These are phyloP conservation scores for Gorsachius magnificus DNA, from an alignment of 2,797 vertebrate species.

Conservation along the genomic window DNA sequence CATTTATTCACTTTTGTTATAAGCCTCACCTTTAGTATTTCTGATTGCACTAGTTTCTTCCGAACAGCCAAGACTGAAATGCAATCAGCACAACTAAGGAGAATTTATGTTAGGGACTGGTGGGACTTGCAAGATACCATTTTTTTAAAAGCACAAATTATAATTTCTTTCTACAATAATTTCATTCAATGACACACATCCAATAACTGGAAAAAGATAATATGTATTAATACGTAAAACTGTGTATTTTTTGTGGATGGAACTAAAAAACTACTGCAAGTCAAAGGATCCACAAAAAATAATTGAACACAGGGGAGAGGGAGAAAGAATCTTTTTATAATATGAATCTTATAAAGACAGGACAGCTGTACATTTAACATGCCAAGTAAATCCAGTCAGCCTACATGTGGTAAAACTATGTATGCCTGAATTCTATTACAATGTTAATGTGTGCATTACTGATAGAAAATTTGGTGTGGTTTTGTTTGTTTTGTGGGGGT, in stretches of 20 bases:
- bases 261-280: not conserved
- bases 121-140: not conserved
- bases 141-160: not conserved
- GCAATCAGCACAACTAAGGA: not conserved
- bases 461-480: not conserved
- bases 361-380: not conserved
- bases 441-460: not conserved
- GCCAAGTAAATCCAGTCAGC: not conserved
- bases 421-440: not conserved
- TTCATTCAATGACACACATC: not conserved
- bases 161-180: not conserved
- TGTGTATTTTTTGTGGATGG: not conserved
- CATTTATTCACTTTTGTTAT: not conserved
- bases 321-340: not conserved
- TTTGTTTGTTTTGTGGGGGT: not conserved
- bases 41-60: not conserved
- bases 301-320: not conserved
- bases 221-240: not conserved
- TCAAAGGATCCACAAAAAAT: not conserved
- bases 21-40: not conserved
- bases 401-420: fast-evolving
- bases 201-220: not conserved
- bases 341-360: not conserved
- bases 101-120: not conserved
- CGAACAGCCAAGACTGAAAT: not conserved